Base-by-base conservation (phyloP, 2,888 invertebrate species). In the Philereme vetulata region DNA sequence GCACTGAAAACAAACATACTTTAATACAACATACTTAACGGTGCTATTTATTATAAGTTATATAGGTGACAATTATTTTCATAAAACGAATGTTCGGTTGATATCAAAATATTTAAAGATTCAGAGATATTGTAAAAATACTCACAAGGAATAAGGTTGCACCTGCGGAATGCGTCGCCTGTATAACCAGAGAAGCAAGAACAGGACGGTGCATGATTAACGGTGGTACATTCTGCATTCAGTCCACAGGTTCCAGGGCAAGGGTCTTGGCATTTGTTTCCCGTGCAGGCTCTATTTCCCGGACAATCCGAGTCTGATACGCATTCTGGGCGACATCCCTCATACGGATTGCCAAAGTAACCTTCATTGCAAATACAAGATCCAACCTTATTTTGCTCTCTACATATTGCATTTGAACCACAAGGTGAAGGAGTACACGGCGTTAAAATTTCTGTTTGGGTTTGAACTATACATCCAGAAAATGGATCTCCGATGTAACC, bases 301-400 rank as follows among this genome's bases (percentile, higher is more conserved):
- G 94, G 87, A 80, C 96, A 96, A 73, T 96, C 96, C 0, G 95
- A 94, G 77, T 95, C 95, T 45, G 94, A 81, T 0, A 95, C 89
- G 83, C 96, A 96, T 85, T 96, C 96, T 9, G 96, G 96, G 49
- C 95, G 93, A 81, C 96, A 96, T 32, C 95, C 95, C 84, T 95
- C 95, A 71, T 96, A 95, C 35, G 96, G 96, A 81, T 96, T 95
- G 62, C 97, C 97, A 69, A 94, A 94, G 77, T 95, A 94, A 65
- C 94, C 95, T 49, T 94, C 93, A 51, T 93, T 86, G 75, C 96
- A 96, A 62, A 93, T 92, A 74, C 96, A 96, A 1, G 95, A 93
- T 34, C 95, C 96, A 5, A 94, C 94, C 57, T 93, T 94, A 74
- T 95, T 95, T 75, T 94, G 93, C 84, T 95, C 95, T 71, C 91